These are phyloP conservation scores for Manis javanica DNA, from an alignment of 2,797 vertebrate species.

Conservation along the genomic window DNA sequence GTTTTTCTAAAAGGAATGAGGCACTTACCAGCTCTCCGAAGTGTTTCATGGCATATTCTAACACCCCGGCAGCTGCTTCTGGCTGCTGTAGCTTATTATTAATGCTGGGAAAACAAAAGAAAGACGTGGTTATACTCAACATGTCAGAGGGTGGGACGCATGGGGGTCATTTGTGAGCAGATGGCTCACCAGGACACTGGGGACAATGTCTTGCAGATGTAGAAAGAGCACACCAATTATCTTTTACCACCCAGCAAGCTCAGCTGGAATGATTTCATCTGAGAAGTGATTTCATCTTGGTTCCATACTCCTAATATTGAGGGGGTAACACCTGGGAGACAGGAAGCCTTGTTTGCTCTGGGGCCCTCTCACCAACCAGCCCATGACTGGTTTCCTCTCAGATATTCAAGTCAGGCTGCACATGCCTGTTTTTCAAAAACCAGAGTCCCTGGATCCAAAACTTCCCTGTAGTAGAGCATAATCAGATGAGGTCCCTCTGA, in stretches of 20 bases:
- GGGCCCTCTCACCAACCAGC: neutral
- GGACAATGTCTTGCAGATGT: neutral
- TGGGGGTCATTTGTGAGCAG: neutral
- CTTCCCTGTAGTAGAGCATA: neutral
- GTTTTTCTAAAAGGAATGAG: slow-evolving; percentile 28
- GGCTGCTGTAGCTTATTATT: slow-evolving; percentile 99
- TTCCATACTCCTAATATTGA: neutral
- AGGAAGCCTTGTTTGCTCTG: neutral
- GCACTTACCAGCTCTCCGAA: slow-evolving; percentile 97
- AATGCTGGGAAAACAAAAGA: slow-evolving; percentile 89
- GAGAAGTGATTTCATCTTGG: neutral
- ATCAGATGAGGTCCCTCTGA: neutral
- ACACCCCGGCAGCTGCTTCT: slow-evolving; percentile 96
- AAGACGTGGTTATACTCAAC: slow-evolving; percentile 45
- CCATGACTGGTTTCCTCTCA: neutral
- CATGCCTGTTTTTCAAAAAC: neutral
- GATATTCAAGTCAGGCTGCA: neutral
- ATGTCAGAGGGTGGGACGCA: rapidly evolving
- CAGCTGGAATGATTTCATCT: neutral
- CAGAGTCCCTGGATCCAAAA: neutral
- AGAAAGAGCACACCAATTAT: neutral
- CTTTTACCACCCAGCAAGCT: neutral
- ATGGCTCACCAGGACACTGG: neutral
- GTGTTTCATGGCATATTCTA: slow-evolving; percentile 99
- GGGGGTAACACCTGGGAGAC: neutral